Evolutionary conservation across 2,113 vertebrate species (phyloP).

Genomic region (Pseudopipra pipra): DNA sequence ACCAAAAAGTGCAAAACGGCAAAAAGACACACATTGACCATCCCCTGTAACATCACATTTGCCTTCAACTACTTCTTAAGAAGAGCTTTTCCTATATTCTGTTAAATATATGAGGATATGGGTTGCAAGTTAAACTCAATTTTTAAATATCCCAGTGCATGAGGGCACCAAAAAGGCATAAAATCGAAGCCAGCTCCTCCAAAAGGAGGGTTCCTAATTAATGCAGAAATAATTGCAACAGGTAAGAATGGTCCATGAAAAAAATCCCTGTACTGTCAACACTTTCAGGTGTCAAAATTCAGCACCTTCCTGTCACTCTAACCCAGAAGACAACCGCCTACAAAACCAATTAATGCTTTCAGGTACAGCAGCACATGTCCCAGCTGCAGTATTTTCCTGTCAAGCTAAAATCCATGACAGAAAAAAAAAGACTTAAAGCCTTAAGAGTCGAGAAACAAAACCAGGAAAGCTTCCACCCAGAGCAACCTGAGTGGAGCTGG

Average conservation of each 20-base stretch:
- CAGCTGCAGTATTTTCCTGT: background rate
- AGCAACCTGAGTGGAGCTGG: background rate
- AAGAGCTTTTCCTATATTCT: background rate
- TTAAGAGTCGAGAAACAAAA: background rate
- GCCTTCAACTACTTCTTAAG: background rate
- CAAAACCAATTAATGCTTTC: background rate
- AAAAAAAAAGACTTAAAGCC: background rate
- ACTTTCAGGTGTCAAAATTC: background rate
- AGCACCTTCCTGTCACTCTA: background rate
- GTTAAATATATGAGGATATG: fast-evolving
- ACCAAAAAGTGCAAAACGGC: background rate
- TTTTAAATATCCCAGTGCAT: background rate
- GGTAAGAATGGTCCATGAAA: background rate
- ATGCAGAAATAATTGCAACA: fast-evolving
- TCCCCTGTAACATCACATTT: background rate
- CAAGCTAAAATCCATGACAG: background rate
- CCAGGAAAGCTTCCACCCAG: background rate
- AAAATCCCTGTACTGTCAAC: background rate
- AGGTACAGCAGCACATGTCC: background rate
- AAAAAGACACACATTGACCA: background rate
- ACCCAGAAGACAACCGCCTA: background rate
- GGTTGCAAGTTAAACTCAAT: background rate
- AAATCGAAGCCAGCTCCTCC: background rate
- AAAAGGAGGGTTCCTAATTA: background rate
- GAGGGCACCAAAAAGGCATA: background rate